phyloP scores from a whole-genome alignment of 2,113 vertebrate species.

The Tonatia bakeri region DNA sequence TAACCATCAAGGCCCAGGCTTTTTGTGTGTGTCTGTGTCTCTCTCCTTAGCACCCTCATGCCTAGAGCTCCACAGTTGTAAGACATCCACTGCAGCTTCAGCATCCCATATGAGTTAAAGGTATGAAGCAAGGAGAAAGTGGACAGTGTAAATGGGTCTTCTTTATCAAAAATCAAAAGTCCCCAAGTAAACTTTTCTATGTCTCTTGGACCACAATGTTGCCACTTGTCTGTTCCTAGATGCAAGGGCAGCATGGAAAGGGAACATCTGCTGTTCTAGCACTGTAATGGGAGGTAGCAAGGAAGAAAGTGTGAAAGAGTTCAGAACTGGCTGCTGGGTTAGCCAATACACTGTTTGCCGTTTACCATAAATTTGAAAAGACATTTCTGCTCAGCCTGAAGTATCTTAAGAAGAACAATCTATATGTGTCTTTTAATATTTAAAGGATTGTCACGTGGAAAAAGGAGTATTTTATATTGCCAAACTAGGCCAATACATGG shows the following conservation, averaged over 20 bases:
- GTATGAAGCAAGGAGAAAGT: neutral
- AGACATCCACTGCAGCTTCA: neutral
- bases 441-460: neutral
- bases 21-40: neutral
- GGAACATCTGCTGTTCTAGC: neutral
- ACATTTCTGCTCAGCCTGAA: neutral
- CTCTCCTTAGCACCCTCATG: too few species aligned
- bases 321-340: neutral
- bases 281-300: neutral
- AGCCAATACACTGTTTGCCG: neutral
- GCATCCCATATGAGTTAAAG: neutral
- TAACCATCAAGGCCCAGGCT: neutral
- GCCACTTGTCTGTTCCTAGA: neutral
- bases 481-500: neutral
- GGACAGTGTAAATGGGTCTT: neutral
- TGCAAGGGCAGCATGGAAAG: neutral
- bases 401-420: conserved; percentile 1
- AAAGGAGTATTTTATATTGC: neutral
- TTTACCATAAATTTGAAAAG: neutral
- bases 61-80: neutral
- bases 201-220: neutral
- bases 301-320: neutral
- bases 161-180: neutral
- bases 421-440: neutral
- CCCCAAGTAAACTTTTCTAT: neutral